Conservation (phyloP, 2,113 vertebrate genomes). For the Pimephales promelas region DNA sequence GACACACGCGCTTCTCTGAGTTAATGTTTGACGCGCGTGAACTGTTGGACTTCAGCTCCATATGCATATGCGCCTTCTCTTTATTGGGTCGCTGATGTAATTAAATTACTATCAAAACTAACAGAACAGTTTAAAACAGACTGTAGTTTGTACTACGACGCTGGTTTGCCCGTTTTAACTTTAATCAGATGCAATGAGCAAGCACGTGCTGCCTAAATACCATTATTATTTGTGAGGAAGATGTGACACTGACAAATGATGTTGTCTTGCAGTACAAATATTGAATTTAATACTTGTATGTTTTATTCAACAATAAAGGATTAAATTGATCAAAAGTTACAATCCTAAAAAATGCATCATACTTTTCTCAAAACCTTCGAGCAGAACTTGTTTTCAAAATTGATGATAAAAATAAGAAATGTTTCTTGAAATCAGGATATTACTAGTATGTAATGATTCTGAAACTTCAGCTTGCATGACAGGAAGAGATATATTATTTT, state of each 20-base stretch:
- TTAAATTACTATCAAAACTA: background rate
- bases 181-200: background rate
- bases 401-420: background rate
- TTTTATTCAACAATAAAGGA: too few relatives aligned
- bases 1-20: background rate
- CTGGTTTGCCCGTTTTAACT: background rate
- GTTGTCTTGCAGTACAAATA: background rate
- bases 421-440: too few relatives aligned
- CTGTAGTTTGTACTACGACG: too few relatives aligned
- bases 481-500: background rate
- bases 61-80: background rate
- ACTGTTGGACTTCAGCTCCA: conserved; percentile 18
- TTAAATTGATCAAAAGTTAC: too few relatives aligned
- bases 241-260: background rate
- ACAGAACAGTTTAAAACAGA: background rate
- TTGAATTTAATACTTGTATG: background rate
- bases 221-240: background rate
- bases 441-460: background rate
- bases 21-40: conserved; percentile 68
- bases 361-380: too few relatives aligned
- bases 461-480: background rate
- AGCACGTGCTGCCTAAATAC: background rate
- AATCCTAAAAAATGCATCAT: too few relatives aligned
- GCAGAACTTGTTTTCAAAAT: background rate
- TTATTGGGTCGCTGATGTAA: background rate